Base-by-base conservation (phyloP, 2,113 vertebrate genomes). In the Romanogobio albipinnatus region DNA sequence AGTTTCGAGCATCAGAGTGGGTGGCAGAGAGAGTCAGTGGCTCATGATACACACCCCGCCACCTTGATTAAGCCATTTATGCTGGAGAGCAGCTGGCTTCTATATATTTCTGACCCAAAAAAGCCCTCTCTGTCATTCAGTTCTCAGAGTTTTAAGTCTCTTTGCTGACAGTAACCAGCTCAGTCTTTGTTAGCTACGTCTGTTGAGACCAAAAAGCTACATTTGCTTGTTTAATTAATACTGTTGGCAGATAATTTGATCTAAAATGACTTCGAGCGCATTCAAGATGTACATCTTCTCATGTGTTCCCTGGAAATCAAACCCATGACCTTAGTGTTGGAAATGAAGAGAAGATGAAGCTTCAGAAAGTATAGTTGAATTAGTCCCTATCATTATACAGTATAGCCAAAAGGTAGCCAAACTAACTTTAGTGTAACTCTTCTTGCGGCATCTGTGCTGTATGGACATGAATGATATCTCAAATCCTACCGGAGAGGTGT, bases 41-140 rank as follows among this genome's bases (percentile, higher is more conserved):
- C 43, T 85, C 17, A 19, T 62, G 66, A 70, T 71, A 22, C 43
- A 22, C 77, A 61, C 39, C 29, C 58, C 29, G 22, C 14, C 47
- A 82, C 24, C 4, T 5, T 39, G 76, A 84, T 58, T 51, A 73
- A 84, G 68, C 59, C 66, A 45, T 59, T 59, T 4, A 45, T 51
- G 49, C 73, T 51, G 61, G 82, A 84, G 66, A 80, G 19, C 56
- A 84, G 71, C 56, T 15, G 36, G n/a, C 6, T 53, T 47, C 75
- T 51, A 74, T 76, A 70, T 47, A 84, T 81, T 81, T 81, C 58
- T 11, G 19, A 22, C 7, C 26, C 43, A 81, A 53, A 19, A 80
- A 70, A 39, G 43, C 26, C 19, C 9, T 83, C 83, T 49, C 11
- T 39, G 22, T 53, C 29, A 66, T 66, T 49, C 15, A 80, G 9